These are phyloP conservation scores for Silurus lanzhouensis DNA, from an alignment of 2,797 vertebrate genomes.

Conservation along the genomic window DNA sequence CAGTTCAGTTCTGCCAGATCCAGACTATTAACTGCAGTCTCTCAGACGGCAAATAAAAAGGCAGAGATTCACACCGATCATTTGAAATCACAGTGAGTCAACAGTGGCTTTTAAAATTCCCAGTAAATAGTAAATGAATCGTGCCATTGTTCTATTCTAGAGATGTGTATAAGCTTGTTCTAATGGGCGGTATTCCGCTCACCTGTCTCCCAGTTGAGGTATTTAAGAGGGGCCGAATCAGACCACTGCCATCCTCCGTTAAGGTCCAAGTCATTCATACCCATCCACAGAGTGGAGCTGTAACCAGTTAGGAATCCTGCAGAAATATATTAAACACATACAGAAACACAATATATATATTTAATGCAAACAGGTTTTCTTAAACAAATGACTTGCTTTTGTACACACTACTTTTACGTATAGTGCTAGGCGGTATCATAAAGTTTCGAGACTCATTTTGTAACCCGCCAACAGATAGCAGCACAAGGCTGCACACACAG, in stretches of 20 bases:
- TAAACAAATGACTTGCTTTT: not conserved
- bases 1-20: not conserved
- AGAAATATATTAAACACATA: not conserved
- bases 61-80: not conserved
- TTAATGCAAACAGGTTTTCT: not conserved
- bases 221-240: constrained; percentile 92
- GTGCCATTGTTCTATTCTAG: constrained; percentile 13
- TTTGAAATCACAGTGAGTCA: constrained; percentile 7
- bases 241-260: constrained; percentile 99
- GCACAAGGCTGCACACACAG: too few species aligned
- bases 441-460: too few species aligned
- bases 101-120: not conserved
- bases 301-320: constrained; percentile 88
- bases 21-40: not conserved
- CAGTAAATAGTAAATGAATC: constrained; percentile 23
- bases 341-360: not conserved
- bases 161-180: not conserved
- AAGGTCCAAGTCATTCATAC: constrained; percentile 94
- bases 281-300: constrained; percentile 92
- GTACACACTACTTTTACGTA: not conserved
- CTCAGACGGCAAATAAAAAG: not conserved
- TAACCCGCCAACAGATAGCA: too few species aligned
- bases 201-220: constrained; percentile 98
- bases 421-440: too few species aligned
- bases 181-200: constrained; percentile 54